Evolutionary conservation across 2,113 vertebrate species (phyloP), one percentile per base, ranked within the genome.

Genomic region (Larimichthys crocea): DNA sequence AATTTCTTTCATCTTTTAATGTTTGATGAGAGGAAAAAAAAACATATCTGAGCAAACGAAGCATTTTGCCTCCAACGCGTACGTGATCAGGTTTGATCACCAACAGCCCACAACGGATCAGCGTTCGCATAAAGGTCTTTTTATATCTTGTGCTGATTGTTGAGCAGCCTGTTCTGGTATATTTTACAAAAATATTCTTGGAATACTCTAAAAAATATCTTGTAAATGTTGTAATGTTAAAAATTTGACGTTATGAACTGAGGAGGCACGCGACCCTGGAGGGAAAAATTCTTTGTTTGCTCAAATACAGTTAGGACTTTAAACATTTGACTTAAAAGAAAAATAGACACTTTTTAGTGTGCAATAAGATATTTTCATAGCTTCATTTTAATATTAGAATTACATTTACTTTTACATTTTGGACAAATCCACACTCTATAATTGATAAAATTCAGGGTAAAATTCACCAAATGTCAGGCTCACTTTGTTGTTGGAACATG

Each of bases 401-500:
- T 91, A 94, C 93, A 95, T 93, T 94, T 91, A 93, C 85, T 94
- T 91, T 92, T 93, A 94, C 92, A 91, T 92, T 93, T 93, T 92
- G 91, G 92, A 95, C 93, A 95, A 95, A 94, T 90, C 88, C 88
- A 90, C 90, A 93, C 83, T 92, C 87, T 91, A 93, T 92, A 92
- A 83, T 92, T 94, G 88, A 91, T 92, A 78, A 92, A 92, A 92
- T 90, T 90, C 86, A 92, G 90, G 90, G 82, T 93, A 92, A 92
- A 91, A 94, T 90, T 94, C 90, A 92, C 86, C 87, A 87, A 90
- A 91, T 92, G 91, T 92, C 91, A 92, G 92, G 90, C 91, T 94
- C 90, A 91, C 84, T 91, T 91, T 89, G 82, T 88, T 88, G 26
- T 92, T 88, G 69, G 83, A 80, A 83, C 79, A 79, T 80, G 73